Evolutionary conservation across 2,797 vertebrate species (phyloP), one percentile per base, ranked within the genome.

Genomic region (Linurgus olivaceus): DNA sequence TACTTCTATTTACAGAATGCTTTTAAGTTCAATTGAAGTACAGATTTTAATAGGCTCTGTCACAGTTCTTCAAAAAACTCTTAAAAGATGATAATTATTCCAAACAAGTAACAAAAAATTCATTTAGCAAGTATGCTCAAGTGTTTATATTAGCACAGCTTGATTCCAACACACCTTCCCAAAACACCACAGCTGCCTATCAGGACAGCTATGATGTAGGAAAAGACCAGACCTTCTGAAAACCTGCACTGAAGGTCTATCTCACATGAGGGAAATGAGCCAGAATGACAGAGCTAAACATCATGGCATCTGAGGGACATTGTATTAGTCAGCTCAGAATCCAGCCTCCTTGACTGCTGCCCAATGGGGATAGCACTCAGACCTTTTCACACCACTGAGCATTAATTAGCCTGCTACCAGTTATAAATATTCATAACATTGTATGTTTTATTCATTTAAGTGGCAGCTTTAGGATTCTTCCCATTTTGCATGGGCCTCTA

Each of bases 391-490:
- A 66, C 52, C 77, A 71, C 52, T 58, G 72, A 89, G 50, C 74
- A 80, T 90, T 95, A 92, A 91, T 92, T 91, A 96, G 72, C n/a
- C 61, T 79, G 38, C 78, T 76, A 51, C 31, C 1, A 57, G 55
- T 58, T 87, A 91, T 92, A 92, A 96, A 94, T 94, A 94, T 92
- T 90, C 87, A 91, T 92, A 71, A 20, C 4, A 35, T 13, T 29
- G 15, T 38, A 72, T 76, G 59, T 73, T 93, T 92, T 94, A 90
- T 79, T 94, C 37, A 81, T 91, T 90, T 67, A 66, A 84, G 55
- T 80, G 23, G 28, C 3, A 85, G 18, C 48, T 92, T 78, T 20
- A 57, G 10, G 3, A 66, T 85, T 85, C 37, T 86, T 91, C 38
- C 25, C 35, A 37, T 86, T 89, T 82, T 80, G 19, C 20, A 20